These are phyloP conservation scores for Gasteruption jaculator DNA, from an alignment of 2,888 invertebrate species.

Conservation along the genomic window DNA sequence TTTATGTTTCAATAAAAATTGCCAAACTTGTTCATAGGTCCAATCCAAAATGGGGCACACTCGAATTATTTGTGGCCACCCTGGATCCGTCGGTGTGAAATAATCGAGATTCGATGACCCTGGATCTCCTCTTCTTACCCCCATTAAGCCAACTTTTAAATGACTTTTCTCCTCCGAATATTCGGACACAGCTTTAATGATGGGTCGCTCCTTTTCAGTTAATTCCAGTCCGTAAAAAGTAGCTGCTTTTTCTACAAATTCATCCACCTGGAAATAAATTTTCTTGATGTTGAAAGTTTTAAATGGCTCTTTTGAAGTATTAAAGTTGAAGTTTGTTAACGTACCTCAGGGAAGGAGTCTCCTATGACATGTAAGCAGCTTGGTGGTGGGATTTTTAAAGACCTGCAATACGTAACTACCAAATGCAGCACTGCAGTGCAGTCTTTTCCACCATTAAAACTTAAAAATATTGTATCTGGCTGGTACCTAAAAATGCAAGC, in stretches of 20 bases:
- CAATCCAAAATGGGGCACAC: slow-evolving; percentile 90
- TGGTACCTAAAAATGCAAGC: slow-evolving; percentile 56
- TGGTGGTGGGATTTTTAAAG: slow-evolving; percentile 53
- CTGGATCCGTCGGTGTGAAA: slow-evolving; percentile 80
- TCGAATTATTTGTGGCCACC: slow-evolving; percentile 87
- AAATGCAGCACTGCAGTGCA: slow-evolving; percentile 88
- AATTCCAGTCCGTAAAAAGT: slow-evolving; percentile 71
- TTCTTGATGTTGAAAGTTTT: neutral
- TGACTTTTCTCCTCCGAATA: slow-evolving; percentile 58
- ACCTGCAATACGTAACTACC: slow-evolving; percentile 53
- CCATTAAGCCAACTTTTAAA: slow-evolving; percentile 87
- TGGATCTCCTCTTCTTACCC: slow-evolving; percentile 85
- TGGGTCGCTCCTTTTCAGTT: slow-evolving; percentile 62
- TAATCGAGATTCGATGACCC: slow-evolving; percentile 63
- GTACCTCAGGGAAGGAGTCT: slow-evolving; percentile 74
- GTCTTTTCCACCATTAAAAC: slow-evolving; percentile 99
- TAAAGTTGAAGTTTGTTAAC: slow-evolving; percentile 19
- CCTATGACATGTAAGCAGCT: slow-evolving; percentile 78
- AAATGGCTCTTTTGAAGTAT: neutral
- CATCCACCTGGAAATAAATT: slow-evolving; percentile 57
- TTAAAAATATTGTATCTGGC: slow-evolving; percentile 76
- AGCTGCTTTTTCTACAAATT: slow-evolving; percentile 72
- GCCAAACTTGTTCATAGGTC: slow-evolving; percentile 90
- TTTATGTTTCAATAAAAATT: slow-evolving; percentile 70
- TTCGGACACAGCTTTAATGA: slow-evolving; percentile 67